Evolutionary conservation across 2,113 vertebrate genomes (phyloP).

Genomic region (Limanda limanda): DNA sequence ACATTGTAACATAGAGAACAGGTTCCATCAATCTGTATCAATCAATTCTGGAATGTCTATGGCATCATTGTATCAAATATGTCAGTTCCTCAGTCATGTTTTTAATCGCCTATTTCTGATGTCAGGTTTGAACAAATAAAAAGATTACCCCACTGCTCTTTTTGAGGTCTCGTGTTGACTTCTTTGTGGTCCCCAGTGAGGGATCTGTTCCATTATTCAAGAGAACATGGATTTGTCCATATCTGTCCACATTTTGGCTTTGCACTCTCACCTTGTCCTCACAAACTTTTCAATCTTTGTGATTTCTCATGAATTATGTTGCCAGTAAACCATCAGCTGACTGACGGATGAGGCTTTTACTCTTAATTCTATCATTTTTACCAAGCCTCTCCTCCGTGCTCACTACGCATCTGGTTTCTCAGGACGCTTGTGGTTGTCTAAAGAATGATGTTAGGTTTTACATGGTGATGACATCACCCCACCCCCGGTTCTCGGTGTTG

Average conservation of each 20-base stretch:
- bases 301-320: not conserved
- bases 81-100: not conserved
- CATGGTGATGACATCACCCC: slow-evolving; percentile 63
- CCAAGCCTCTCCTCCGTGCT: slow-evolving; percentile 37
- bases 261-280: not conserved
- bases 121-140: not conserved
- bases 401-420: slow-evolving; percentile 66
- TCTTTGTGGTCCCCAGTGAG: slow-evolving; percentile 5
- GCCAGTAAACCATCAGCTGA: slow-evolving; percentile 7
- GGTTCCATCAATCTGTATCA: no score
- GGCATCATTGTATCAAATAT: no score
- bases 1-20: not conserved
- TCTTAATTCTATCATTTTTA: slow-evolving; percentile 25
- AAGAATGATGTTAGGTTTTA: slow-evolving; percentile 68
- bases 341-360: slow-evolving; percentile 13
- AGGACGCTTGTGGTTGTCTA: slow-evolving; percentile 68
- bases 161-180: slow-evolving; percentile 23
- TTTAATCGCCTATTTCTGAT: not conserved
- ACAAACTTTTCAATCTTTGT: slow-evolving; percentile 12
- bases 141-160: slow-evolving; percentile 3
- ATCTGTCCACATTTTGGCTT: not conserved
- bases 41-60: no score
- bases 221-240: slow-evolving; percentile 10
- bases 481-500: slow-evolving; percentile 36
- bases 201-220: slow-evolving; percentile 16